Evolutionary conservation across 2,888 invertebrate species (phyloP), one percentile per base, ranked within the genome.

Genomic region (Sericinus montela): DNA sequence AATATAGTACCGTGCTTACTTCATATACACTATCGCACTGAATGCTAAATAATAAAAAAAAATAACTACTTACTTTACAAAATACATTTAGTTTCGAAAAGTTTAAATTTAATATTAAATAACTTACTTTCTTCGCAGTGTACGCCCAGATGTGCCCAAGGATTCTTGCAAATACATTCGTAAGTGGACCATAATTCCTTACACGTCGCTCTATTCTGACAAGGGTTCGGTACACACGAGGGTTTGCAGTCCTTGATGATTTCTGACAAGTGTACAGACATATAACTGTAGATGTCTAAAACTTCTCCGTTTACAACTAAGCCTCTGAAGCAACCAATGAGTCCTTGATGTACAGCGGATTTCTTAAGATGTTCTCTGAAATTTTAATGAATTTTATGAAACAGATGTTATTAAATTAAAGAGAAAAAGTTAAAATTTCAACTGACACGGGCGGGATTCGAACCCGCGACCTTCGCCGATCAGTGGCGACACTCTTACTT

Each of bases 201-300:
- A 72, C 96, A 98, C 56, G 92, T 92, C 0, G 97, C 98, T 38
- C 94, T 96, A 74, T 98, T 97, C 75, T 94, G 93, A 73, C 98
- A 98, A 7, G 97, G 97, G 72, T 97, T 97, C 0, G 97, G 97
- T 57, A 96, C 96, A 79, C 98, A 98, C 0, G 97, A 97, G 0
- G 97, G 97, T 70, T 95, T 96, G 72, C 98, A 98, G 72, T 97
- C 97, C 73, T 95, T 95, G 52, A 96, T 96, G 54, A 98, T 97
- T 79, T 97, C 97, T 41, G 95, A 95, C 45, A 97, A 82, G 82
- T 97, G 96, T 25, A 96, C 96, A 34, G 96, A 95, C 95, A 95
- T 96, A 77, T 97, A 97, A 59, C 95, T 95, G 80, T 97, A 95
- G 57, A 98, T 95, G 69, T 97, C 96, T 35, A 97, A 87, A 54